Base-by-base conservation (phyloP, 2,888 invertebrate species). In the Linnaemya tessellans region DNA sequence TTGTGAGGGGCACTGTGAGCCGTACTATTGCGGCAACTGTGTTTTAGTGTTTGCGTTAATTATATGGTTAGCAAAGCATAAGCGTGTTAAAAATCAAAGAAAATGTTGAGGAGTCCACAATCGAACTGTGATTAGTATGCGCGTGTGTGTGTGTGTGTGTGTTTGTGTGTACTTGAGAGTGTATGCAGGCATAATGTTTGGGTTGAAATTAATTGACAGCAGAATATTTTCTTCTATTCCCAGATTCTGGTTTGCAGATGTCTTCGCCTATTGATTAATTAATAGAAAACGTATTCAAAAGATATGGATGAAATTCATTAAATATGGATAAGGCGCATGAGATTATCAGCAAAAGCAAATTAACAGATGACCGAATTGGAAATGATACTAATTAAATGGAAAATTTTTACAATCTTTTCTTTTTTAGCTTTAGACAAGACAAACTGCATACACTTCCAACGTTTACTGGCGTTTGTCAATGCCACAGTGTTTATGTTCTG, bases 21-120 rank as follows among this genome's bases (percentile, higher is more conserved):
- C 54, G 22, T 80, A 43, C 75, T 81, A 68, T 81, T 82, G 38
- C 51, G 41, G 75, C 75, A 82, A 75, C 65, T 43, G 71, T 71
- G 77, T 71, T 80, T 5, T 75, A 82, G 80, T 85, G 79, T 85
- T 82, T 85, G 85, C 20, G 79, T 80, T 85, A 85, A 85, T 85
- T 85, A 85, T 64, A 85, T 71, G 85, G 68, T 82, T 75, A 68
- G 80, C 60, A 81, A 75, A 71, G 82, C 81, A 71, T 82, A 84
- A 84, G 84, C 74, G 81, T 78, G 49, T 70, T 67, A 79, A 74
- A 62, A 56, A 67, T 73, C 74, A 79, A 64, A 75, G 70, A 70
- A 62, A 49, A 75, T 51, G n/a, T 51, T 56, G 68, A 74, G 54
- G 41, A 70, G 80, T 68, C 49, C 20, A 80, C 75, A 79, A 79